Conservation (phyloP, 2,888 invertebrate genomes). For the Netelia melanura region DNA sequence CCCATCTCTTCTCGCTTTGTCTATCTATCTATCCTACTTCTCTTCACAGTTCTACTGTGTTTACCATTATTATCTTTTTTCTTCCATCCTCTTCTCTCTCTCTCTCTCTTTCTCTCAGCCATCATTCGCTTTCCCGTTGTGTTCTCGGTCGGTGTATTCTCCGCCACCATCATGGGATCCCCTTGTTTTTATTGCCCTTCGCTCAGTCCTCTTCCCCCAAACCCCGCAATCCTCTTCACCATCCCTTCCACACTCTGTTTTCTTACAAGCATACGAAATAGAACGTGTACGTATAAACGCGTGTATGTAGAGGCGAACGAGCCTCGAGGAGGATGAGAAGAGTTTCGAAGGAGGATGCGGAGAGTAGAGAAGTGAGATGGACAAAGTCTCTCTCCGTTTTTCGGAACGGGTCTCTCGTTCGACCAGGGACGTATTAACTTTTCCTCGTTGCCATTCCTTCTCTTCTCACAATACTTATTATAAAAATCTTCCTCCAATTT, state of each 20-base stretch:
- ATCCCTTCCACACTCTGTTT: not conserved
- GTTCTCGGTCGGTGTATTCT: slow-evolving; percentile 29
- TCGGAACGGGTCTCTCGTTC: slow-evolving; percentile 45
- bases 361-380: slow-evolving; percentile 39
- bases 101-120: slow-evolving; percentile 14
- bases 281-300: not conserved
- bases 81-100: slow-evolving; percentile 17
- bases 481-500: not conserved
- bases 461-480: not conserved
- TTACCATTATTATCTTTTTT: slow-evolving; percentile 36
- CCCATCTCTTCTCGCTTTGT: slow-evolving; percentile 32
- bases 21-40: not conserved
- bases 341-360: slow-evolving; percentile 42
- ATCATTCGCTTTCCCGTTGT: slow-evolving; percentile 51
- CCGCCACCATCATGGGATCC: slow-evolving; percentile 32
- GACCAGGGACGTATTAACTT: slow-evolving; percentile 59
- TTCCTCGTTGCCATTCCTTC: slow-evolving; percentile 21
- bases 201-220: slow-evolving; percentile 30
- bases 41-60: slow-evolving; percentile 10
- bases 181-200: slow-evolving; percentile 62
- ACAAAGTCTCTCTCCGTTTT: slow-evolving; percentile 59
- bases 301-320: slow-evolving; percentile 33
- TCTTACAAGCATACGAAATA: not conserved
- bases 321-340: slow-evolving; percentile 52
- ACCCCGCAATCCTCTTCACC: slow-evolving; percentile 9